Evolutionary conservation across 2,113 vertebrate species (phyloP), one percentile per base, ranked within the genome.

Genomic region (Desmodus rotundus): DNA sequence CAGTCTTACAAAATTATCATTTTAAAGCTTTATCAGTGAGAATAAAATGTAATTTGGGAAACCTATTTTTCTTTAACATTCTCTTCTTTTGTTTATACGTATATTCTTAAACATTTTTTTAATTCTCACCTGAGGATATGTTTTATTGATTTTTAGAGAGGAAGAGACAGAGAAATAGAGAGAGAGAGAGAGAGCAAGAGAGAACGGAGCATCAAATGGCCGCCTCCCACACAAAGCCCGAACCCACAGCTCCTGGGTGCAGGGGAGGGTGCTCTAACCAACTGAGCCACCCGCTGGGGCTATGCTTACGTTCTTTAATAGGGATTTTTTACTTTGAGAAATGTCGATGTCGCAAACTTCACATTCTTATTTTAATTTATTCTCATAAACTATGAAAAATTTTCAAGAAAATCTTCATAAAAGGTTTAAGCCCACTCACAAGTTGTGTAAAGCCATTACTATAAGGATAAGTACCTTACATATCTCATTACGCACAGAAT

Each of bases 351-450:
- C 22, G 67, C 61, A 77, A 82, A 70, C 67, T 41, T 87, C 70
- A 58, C 65, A 95, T 73, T 91, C 61, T 90, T 54, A 78, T 83
- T 91, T 91, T 87, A 95, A 77, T 70, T 67, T 86, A 70, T 28
- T 28, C 54, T 84, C 24, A 73, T 45, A 91, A 80, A 81, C 47
- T 28, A 28, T 81, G 54, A 74, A 85, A 80, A 74, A 38, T 95
- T 36, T 52, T 89, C 61, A 81, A n/a, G 31, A 43, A 26, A 67
- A 33, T 92, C 4, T 45, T 86, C 78, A 28, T 61, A 19, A 52
- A 92, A 85, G 13, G 68, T 83, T 67, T 54, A 74, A 36, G n/a
- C 20, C 5, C 7, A 36, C 38, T 85, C 43, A 47, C 47, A 47
- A n/a, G 87, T 74, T 81, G n/a, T 63, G 2, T 77, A 87, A 77